A percentile compares a stretch with the other conserved stretches of the same genome.
phyloP scores from a whole-genome alignment of 2,113 vertebrate species.

The Onychostruthus taczanowskii region DNA sequence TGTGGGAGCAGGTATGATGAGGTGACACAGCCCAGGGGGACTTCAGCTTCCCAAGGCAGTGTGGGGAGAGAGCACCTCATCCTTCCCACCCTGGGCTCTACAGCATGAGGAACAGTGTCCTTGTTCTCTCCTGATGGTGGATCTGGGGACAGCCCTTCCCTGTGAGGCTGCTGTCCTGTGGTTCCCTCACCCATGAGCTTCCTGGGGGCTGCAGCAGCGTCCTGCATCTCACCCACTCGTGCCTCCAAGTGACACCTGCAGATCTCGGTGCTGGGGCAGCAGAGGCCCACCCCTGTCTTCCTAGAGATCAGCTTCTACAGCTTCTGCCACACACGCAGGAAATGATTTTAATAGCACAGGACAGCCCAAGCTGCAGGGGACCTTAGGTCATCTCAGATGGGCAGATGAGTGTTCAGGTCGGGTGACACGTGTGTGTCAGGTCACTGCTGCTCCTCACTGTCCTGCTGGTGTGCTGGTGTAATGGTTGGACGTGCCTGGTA shows the following conservation, averaged over 20 bases:
- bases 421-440: fast-evolving
- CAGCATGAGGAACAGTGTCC: fast-evolving
- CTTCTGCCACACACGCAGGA: background rate
- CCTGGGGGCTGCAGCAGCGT: background rate
- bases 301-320: background rate
- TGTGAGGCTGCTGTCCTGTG: background rate
- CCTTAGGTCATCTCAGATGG: background rate
- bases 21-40: background rate
- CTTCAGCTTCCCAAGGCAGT: background rate
- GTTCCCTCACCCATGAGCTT: fast-evolving
- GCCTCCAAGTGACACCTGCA: background rate
- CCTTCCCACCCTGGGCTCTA: no score
- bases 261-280: background rate
- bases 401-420: background rate
- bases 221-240: fast-evolving
- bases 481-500: background rate
- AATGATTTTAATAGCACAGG: background rate
- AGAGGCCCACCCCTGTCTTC: background rate
- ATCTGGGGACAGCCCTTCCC: background rate
- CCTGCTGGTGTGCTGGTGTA: background rate
- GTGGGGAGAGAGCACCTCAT: background rate
- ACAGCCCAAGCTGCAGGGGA: fast-evolving
- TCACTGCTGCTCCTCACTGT: background rate
- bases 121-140: fast-evolving
- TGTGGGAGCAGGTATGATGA: background rate